Evolutionary conservation across 2,888 invertebrate species (phyloP).

Genomic region (Xestobium rufovillosum): DNA sequence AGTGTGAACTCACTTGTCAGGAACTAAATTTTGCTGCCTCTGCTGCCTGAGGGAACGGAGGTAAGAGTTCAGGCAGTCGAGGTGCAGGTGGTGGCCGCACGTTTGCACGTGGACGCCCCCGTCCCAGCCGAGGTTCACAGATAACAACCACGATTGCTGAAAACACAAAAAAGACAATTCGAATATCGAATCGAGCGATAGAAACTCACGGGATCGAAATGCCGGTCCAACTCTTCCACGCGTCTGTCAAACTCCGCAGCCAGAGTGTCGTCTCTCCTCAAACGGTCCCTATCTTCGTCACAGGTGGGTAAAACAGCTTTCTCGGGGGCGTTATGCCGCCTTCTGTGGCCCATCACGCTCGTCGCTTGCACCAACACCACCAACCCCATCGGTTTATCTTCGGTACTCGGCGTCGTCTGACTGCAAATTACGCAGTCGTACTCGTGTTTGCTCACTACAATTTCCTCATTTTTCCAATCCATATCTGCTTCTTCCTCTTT

Average conservation of each 20-base stretch:
- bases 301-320: constrained; percentile 55
- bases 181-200: too few relatives aligned
- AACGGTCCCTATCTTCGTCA: constrained; percentile 54
- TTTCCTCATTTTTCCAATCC: constrained; percentile 57
- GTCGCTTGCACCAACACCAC: constrained; percentile 84
- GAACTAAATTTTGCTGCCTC: constrained; percentile 63
- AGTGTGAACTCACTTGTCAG: constrained; percentile 52
- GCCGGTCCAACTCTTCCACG: constrained; percentile 65
- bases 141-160: constrained; percentile 69
- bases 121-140: constrained; percentile 78
- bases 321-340: constrained; percentile 47
- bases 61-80: constrained; percentile 89
- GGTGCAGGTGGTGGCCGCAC: constrained; percentile 95
- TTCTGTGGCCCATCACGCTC: constrained; percentile 77
- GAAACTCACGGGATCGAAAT: constrained; percentile 62
- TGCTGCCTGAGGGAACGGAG: constrained; percentile 74
- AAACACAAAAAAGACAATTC: too few relatives aligned
- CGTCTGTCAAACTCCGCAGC: constrained; percentile 69
- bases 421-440: constrained; percentile 96
- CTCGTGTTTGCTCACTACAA: constrained; percentile 52
- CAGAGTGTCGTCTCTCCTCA: constrained; percentile 57
- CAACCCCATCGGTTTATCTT: constrained; percentile 78
- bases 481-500: constrained; percentile 56
- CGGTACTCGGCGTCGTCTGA: constrained; percentile 78
- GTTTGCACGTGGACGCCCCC: constrained; percentile 91